These are phyloP conservation scores for Dicerorhinus sumatrensis DNA, from an alignment of 2,113 vertebrate species.

Conservation along the genomic window DNA sequence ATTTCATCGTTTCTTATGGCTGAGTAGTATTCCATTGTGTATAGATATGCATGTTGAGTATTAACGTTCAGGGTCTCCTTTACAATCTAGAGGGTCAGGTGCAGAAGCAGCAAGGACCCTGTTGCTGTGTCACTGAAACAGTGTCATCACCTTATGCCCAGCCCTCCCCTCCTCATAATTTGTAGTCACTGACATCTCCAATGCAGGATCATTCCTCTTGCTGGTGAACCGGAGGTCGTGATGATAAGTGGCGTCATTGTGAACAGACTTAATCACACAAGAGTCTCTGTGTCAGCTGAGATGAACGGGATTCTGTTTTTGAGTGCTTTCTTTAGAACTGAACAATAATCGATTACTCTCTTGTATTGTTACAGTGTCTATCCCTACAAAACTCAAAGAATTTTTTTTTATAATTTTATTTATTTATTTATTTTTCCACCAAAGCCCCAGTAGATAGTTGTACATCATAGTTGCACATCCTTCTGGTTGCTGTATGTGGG, in stretches of 20 bases:
- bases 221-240: constrained; percentile 55
- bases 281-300: constrained; percentile 46
- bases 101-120: background rate
- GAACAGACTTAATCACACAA: background rate
- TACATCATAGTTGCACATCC: no score
- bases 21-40: no score
- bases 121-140: constrained; percentile 37
- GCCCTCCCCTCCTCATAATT: constrained; percentile 51
- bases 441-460: no score
- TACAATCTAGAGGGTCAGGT: constrained; percentile 4
- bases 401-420: no score
- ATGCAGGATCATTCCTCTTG: constrained; percentile 52
- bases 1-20: no score
- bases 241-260: background rate
- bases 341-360: background rate
- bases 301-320: constrained; percentile 40
- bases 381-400: background rate
- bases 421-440: no score
- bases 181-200: constrained; percentile 9
- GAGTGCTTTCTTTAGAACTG: background rate
- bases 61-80: background rate
- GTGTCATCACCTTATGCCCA: constrained; percentile 1
- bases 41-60: background rate
- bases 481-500: no score
- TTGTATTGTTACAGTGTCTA: background rate